Evolutionary conservation across 2,888 invertebrate genomes (phyloP), one percentile per base, ranked within the genome.

Genomic region (Rosalia funebris): DNA sequence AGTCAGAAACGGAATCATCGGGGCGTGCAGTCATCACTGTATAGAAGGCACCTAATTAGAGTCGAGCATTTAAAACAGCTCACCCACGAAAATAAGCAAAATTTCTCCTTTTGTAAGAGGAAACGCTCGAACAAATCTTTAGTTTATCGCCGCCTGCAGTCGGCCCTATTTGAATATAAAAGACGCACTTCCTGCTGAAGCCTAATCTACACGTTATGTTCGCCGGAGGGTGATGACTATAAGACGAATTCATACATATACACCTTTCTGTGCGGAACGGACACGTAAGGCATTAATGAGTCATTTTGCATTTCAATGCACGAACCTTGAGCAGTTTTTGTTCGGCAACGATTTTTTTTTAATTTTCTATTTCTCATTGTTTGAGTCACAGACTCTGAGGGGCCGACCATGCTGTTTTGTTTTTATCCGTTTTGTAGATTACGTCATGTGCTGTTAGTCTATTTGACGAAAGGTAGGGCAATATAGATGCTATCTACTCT

Each of bases 201-300:
- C 36, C 36, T 48, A 48, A 48, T 48, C 48, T 48, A 48, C 48
- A 48, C 48, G 12, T 48, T 36, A 48, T 48, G 32, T 48, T 34
- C 34, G 36, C 36, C 12, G 48, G 1, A 48, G 48, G 48, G 48
- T 36, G 48, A 48, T 12, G 37, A 46, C 48, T 48, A 9, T 34
- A n/a, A 48, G n/a, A 36, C 36, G 48, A 48, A 48, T 48, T 48
- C 32, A 36, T 48, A 32, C n/a, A 25, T 5, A n/a, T n/a, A 19
- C 17, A 41, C 41, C 48, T 36, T 17, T 16, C 16, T 16, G 11
- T 10, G 36, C 17, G 12, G 12, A 34, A 36, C 36, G 36, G 48
- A 48, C 48, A 48, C 48, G 48, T 48, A 48, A 48, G 48, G 36
- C 32, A 12, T 19, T 36, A 36, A 36, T 48, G 48, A 48, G 48